phyloP scores from a whole-genome alignment of 2,888 invertebrate genomes.

The Pseudolycoriella hygida region DNA sequence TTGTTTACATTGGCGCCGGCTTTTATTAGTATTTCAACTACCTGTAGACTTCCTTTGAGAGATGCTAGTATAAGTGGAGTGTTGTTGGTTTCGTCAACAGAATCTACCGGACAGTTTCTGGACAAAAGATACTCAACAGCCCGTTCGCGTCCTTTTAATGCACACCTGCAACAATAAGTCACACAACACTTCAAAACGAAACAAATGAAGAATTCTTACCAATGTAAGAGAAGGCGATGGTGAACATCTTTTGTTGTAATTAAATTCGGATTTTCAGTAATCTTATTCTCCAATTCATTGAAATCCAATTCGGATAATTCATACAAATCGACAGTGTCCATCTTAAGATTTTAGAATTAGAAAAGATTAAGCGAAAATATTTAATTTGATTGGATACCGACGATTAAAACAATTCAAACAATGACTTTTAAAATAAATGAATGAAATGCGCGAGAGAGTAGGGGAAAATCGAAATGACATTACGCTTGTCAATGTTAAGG shows the following conservation, averaged over 20 bases:
- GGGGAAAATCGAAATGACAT: too few species aligned
- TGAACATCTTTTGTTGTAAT: conserved; percentile 4
- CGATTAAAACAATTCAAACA: too few species aligned
- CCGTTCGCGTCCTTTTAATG: conserved; percentile 6
- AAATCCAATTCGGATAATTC: conserved; percentile 1
- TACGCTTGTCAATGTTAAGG: too few species aligned
- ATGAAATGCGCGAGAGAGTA: too few species aligned
- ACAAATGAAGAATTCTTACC: neutral
- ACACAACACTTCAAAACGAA: too few species aligned
- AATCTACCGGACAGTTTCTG: conserved; percentile 5
- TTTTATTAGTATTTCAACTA: conserved; percentile 6
- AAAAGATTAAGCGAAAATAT: too few species aligned
- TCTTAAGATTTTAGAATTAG: too few species aligned
- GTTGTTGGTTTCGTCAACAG: conserved; percentile 7
- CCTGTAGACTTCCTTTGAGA: conserved; percentile 8
- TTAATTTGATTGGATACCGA: too few species aligned
- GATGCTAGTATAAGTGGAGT: conserved; percentile 9
- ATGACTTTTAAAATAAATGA: too few species aligned
- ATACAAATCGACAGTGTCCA: neutral
- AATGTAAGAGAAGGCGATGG: conserved; percentile 6
- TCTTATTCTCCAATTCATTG: conserved; percentile 1
- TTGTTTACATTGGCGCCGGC: conserved; percentile 10
- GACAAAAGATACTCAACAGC: conserved; percentile 5
- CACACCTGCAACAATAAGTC: neutral
- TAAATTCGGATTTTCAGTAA: neutral